Evolutionary conservation across 2,113 vertebrate species (phyloP), one percentile per base, ranked within the genome.

Genomic region (Opisthocomus hoazin): DNA sequence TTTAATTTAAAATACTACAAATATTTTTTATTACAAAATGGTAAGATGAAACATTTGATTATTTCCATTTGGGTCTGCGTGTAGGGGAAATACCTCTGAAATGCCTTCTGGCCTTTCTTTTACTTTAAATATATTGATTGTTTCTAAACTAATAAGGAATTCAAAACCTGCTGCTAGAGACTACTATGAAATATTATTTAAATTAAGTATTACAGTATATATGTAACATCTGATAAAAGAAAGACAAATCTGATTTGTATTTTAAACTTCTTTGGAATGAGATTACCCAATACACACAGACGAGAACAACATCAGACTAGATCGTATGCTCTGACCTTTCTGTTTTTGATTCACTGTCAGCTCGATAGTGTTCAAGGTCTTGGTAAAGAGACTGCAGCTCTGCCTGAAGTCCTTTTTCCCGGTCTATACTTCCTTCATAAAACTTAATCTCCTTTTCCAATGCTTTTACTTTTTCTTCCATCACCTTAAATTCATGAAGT

Each of bases 401-500:
- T 85, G 98, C 98, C 95, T 98, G 97, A 18, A 97, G 97, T 39
- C 36, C 94, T 93, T 96, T 98, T 83, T 99, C 98, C 85, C 97
- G 97, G 75, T 98, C 97, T 5, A 97, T n/a, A 3, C 98, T 98
- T 71, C 97, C 98, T 91, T 98, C 97, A 45, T 98, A 97, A 51
- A 97, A 96, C 57, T 97, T 97, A 56, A 99, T 94, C 93, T 99
- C 97, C 85, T 96, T 96, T 97, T 99, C 98, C 97, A 98, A 88
- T 6, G 98, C 98, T 94, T 96, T 97, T 20, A 99, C 76, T 96
- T 97, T 98, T 74, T 98, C 98, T 96, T 98, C 97, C 97, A 99
- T 98, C 90, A 96, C 91, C 83, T 98, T 99, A 94, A 99, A 99
- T 92, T 99, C 99, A 10, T 99, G 98, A 70, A 99, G 98, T 71